phyloP scores from a whole-genome alignment of 2,888 invertebrate genomes.

The Homarus gammarus region DNA sequence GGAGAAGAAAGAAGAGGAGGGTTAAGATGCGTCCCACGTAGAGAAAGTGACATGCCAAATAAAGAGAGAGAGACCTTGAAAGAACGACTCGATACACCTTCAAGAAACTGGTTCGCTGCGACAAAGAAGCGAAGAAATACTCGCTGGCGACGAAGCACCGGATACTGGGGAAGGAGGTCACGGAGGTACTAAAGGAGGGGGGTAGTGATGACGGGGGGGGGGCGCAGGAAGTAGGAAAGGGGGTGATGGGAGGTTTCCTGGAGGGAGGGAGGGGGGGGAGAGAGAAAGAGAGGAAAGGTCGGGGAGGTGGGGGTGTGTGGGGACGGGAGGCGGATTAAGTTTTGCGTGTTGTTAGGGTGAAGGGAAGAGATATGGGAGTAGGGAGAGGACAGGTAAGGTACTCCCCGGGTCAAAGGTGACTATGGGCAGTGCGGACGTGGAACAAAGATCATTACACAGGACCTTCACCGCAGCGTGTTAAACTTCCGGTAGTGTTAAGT shows the following conservation, averaged over 20 bases:
- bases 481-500: no score
- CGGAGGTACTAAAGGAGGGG: background rate
- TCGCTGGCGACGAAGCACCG: no score
- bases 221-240: background rate
- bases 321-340: background rate
- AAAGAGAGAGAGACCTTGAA: background rate
- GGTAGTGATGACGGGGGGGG: background rate
- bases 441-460: background rate
- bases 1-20: background rate
- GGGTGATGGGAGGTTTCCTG: no score
- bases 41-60: background rate
- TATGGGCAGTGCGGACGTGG: background rate
- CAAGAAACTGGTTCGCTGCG: background rate
- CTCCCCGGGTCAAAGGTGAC: background rate
- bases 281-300: background rate
- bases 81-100: background rate
- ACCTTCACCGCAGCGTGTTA: background rate
- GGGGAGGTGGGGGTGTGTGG: background rate
- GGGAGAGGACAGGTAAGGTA: no score
- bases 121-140: background rate
- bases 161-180: background rate
- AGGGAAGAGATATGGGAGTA: background rate
- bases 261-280: background rate
- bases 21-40: background rate
- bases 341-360: background rate